Evolutionary conservation across 1,140 invertebrate species (phyloP).

Genomic region (Bathynomus jamesi): DNA sequence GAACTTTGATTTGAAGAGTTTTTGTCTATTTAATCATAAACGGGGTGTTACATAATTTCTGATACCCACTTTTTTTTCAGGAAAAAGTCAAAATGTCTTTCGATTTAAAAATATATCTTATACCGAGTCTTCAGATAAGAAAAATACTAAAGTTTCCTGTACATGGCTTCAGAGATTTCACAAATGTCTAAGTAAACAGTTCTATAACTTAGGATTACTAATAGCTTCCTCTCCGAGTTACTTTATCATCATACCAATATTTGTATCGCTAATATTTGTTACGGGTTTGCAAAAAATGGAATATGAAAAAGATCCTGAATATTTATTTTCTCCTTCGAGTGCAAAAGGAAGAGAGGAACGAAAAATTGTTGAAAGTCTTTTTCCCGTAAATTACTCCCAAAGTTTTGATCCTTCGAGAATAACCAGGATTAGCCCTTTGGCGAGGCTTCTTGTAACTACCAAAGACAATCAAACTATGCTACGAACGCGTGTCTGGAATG

Average conservation of each 20-base stretch:
- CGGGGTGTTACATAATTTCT: no score
- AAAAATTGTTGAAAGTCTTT: constrained; percentile 68
- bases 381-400: constrained; percentile 79
- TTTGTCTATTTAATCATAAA: no score
- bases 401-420: constrained; percentile 75
- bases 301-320: constrained; percentile 86
- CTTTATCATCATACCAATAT: constrained; percentile 75
- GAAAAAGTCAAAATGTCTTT: not conserved
- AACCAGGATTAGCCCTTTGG: constrained; percentile 66
- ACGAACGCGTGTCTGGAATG: constrained; percentile 64
- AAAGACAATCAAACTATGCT: constrained; percentile 76
- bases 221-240: constrained; percentile 76
- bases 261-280: constrained; percentile 68
- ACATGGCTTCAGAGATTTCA: constrained; percentile 27
- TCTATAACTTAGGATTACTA: constrained; percentile 67
- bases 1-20: no score
- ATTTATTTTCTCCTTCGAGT: constrained; percentile 78
- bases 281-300: constrained; percentile 70
- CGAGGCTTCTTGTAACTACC: constrained; percentile 67
- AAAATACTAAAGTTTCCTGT: not conserved
- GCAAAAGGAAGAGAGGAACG: constrained; percentile 65
- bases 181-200: constrained; percentile 58
- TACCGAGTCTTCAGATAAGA: not conserved
- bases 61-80: no score
- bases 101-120: not conserved